A percentile compares a stretch with the other conserved stretches of the same genome.
phyloP scores from a whole-genome alignment of 2,888 invertebrate genomes.

The Caenorhabditis sp. region DNA sequence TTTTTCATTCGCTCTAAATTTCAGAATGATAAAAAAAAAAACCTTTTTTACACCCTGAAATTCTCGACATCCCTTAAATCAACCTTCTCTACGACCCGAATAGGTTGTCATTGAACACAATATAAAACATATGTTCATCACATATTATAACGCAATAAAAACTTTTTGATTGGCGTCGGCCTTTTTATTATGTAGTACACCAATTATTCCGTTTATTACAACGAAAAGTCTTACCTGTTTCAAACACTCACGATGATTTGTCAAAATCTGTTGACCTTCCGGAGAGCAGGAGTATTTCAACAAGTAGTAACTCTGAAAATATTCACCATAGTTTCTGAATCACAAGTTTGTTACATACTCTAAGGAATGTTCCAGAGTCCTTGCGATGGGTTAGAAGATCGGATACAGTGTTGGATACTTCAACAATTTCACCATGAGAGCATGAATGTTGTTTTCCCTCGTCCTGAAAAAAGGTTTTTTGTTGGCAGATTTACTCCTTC shows the following conservation, averaged over 20 bases:
- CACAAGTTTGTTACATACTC: slow-evolving; percentile 16
- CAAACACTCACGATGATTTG: slow-evolving; percentile 64
- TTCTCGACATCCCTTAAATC: too few relatives aligned
- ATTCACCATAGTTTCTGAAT: not conserved
- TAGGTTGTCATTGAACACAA: too few relatives aligned
- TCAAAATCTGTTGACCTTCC: slow-evolving; percentile 67
- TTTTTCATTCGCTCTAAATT: too few relatives aligned
- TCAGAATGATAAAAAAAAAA: too few relatives aligned
- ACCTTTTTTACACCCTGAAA: too few relatives aligned
- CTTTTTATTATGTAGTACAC: not conserved
- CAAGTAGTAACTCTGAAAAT: slow-evolving; percentile 65
- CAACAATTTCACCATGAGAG: slow-evolving; percentile 66
- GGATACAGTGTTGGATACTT: slow-evolving; percentile 53
- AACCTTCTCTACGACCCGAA: too few relatives aligned
- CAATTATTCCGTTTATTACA: not conserved
- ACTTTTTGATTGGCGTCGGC: not conserved
- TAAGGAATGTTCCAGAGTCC: slow-evolving; percentile 68
- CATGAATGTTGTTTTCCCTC: slow-evolving; percentile 64
- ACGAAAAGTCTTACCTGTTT: slow-evolving; percentile 34
- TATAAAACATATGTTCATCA: not conserved
- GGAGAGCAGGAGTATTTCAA: slow-evolving; percentile 68
- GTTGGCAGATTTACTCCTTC: not conserved
- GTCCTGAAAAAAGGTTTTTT: slow-evolving; percentile 51
- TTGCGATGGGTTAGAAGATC: slow-evolving; percentile 69
- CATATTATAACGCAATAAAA: not conserved